Percentiles rank a stretch among this genome's conserved stretches.
Evolutionary conservation across 2,113 vertebrate genomes (phyloP).

Genomic region (Sprattus sprattus): DNA sequence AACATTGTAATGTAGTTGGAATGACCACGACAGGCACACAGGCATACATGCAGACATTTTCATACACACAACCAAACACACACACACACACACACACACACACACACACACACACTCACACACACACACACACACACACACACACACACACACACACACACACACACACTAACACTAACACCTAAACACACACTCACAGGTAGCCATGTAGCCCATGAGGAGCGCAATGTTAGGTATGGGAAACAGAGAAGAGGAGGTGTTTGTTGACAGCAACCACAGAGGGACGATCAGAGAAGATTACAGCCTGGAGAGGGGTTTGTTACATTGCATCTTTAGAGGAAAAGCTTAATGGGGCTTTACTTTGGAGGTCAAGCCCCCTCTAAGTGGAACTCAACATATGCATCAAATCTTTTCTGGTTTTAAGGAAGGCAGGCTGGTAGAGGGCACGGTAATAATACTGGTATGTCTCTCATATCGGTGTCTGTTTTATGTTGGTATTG

Average conservation of each 20-base stretch:
- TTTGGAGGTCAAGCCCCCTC: conserved; percentile 40
- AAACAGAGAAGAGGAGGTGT: conserved; percentile 27
- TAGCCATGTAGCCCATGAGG: not conserved
- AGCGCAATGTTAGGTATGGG: not conserved
- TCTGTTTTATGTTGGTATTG: conserved; percentile 17
- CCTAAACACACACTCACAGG: not conserved
- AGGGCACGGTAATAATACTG: conserved; percentile 30
- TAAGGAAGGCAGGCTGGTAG: conserved; percentile 18
- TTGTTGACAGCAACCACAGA: conserved; percentile 13
- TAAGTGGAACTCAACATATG: conserved; percentile 39
- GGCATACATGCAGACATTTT: not conserved
- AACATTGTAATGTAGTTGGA: not conserved
- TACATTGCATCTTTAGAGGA: conserved; percentile 33
- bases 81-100: not conserved
- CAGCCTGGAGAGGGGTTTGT: conserved; percentile 35
- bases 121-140: not conserved
- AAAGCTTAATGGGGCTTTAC: conserved; percentile 40
- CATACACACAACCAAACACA: not conserved
- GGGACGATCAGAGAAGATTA: conserved; percentile 24
- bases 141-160: not conserved
- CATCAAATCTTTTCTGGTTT: conserved; percentile 35
- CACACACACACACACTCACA: not conserved
- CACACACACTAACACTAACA: not conserved
- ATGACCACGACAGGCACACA: not conserved
- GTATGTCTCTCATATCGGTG: not conserved